These are phyloP conservation scores for Apocheima hispidaria DNA, from an alignment of 2,888 invertebrate genomes.

Conservation along the genomic window DNA sequence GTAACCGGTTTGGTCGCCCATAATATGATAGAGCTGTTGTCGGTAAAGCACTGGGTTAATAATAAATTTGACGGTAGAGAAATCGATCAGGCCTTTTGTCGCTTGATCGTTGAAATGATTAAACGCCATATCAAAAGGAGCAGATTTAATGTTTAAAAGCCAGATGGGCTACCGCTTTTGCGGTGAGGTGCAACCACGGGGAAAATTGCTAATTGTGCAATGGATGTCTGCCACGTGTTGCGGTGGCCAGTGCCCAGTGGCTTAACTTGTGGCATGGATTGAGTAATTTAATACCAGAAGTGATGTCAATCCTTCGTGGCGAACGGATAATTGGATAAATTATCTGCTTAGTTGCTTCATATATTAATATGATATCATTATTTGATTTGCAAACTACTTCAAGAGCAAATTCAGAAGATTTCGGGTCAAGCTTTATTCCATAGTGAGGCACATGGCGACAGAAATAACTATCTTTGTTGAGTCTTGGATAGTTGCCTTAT, in stretches of 20 bases:
- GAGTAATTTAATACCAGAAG: conserved; percentile 62
- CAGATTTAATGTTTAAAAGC: conserved; percentile 9
- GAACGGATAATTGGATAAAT: conserved; percentile 41
- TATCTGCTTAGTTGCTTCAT: conserved; percentile 47
- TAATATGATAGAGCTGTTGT: conserved; percentile 66
- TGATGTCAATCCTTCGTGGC: conserved; percentile 56
- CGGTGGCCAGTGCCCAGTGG: conserved; percentile 47
- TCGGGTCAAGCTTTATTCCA: no score
- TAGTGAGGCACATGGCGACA: neutral
- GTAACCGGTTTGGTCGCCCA: conserved; percentile 68
- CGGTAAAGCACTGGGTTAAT: conserved; percentile 64
- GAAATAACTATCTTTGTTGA: neutral
- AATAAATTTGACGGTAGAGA: conserved; percentile 45
- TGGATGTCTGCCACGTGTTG: conserved; percentile 75
- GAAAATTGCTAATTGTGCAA: conserved; percentile 71
- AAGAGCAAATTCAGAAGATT: neutral
- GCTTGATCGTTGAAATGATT: conserved; percentile 2
- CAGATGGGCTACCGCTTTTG: conserved; percentile 60
- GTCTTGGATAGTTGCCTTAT: no score
- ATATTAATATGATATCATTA: conserved; percentile 3
- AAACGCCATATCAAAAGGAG: neutral
- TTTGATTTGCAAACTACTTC: neutral
- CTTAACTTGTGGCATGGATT: conserved; percentile 47
- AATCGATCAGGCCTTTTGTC: conserved; percentile 23
- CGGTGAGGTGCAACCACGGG: conserved; percentile 65